These are phyloP conservation scores for Typhlomys cinereus DNA, from an alignment of 2,113 vertebrate species.

Conservation along the genomic window DNA sequence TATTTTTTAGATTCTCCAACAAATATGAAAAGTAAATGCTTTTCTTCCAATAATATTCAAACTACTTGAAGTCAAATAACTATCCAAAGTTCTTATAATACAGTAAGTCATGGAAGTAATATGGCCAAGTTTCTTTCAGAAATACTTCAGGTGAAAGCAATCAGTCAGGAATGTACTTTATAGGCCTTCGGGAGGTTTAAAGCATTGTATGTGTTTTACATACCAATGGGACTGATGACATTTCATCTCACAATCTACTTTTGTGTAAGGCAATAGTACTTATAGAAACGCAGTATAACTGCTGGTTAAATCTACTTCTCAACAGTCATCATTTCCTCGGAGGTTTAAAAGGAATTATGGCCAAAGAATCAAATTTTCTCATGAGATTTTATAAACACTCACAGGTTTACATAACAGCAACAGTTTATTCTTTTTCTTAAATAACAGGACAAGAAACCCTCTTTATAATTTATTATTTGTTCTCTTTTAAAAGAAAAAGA, in stretches of 20 bases:
- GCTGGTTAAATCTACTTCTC: not conserved
- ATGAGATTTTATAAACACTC: slow-evolving; percentile 33
- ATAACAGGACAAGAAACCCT: not conserved
- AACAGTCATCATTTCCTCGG: not conserved
- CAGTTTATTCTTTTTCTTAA: not conserved
- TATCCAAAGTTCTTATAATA: not conserved
- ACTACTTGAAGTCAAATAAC: slow-evolving; percentile 7
- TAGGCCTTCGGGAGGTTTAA: not conserved
- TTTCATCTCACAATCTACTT: not conserved
- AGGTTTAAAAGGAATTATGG: not conserved
- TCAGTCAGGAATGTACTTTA: not conserved
- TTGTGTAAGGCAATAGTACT: not conserved
- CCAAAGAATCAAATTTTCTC: slow-evolving; percentile 2
- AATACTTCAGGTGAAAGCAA: not conserved
- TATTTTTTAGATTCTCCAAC: slow-evolving; percentile 25
- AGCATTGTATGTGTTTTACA: not conserved
- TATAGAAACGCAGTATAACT: not conserved
- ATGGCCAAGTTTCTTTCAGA: not conserved
- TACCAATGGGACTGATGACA: not conserved
- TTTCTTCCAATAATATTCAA: slow-evolving; percentile 28
- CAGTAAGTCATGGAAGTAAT: slow-evolving; percentile 1
- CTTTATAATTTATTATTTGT: not conserved
- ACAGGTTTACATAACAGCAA: not conserved
- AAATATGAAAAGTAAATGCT: slow-evolving; percentile 20
- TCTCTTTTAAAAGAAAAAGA: slow-evolving; percentile 42